Evolutionary conservation across 2,888 invertebrate species (phyloP), one percentile per base, ranked within the genome.

Genomic region (Galeopsomyia nigrocyanea): DNA sequence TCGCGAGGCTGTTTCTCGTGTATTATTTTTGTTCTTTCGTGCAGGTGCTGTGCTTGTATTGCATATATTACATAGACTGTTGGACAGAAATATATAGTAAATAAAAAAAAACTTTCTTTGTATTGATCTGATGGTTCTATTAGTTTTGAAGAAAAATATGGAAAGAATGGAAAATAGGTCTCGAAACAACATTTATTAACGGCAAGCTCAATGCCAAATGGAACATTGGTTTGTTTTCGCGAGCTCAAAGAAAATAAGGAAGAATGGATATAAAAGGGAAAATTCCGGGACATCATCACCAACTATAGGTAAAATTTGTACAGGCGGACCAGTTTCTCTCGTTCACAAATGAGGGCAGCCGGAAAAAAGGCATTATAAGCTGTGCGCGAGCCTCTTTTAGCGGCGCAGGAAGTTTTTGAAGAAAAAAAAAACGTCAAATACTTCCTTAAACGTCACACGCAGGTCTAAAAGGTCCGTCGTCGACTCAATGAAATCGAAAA

Each of bases 401-500:
- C 39, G 21, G 55, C 26, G 55, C 26, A 66, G 66, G 68, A 68
- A 73, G 68, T 64, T 65, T 68, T 69, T 26, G 26, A 49, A 64
- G 55, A 68, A 74, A 58, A 64, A 60, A 68, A 74, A 58, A 66
- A 71, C 70, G 75, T 75, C 70, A 74, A 74, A 74, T 57, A 74
- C 75, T 75, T 75, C 75, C 71, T 72, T 31, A 74, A 71, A 74
- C 65, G 74, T 65, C 68, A 67, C 39, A 13, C 31, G 39, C 39
- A 39, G 39, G 3, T 7, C 39, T 5, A 3, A 26, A 26, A 26
- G 26, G 51, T 21, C 10, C 21, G 39, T 13, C 10, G 5, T 7
- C 67, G 69, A 58, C 74, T 74, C 66, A 76, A 73, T 63, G 74
- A 72, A 78, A 78, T 78, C 78, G 79, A 77, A 77, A 79, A 79